phyloP scores from a whole-genome alignment of 2,113 vertebrate genomes.

The Onychostoma macrolepis region DNA sequence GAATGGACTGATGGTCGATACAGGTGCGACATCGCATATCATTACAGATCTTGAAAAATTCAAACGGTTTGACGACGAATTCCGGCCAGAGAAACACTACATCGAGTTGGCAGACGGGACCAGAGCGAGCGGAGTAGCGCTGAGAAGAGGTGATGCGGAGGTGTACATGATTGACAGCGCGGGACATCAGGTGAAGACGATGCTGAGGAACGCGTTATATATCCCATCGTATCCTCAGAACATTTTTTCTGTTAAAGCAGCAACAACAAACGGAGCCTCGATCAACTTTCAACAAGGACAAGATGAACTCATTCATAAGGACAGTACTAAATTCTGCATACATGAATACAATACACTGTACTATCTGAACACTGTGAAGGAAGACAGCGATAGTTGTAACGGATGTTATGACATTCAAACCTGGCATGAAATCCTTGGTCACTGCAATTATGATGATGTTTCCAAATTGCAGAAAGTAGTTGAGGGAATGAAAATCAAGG shows the following conservation, averaged over 20 bases:
- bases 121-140: background rate
- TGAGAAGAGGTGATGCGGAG: background rate
- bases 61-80: background rate
- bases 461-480: constrained; percentile 24
- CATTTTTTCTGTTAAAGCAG: constrained; percentile 18
- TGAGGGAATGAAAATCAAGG: constrained; percentile 17
- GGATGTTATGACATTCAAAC: constrained; percentile 39
- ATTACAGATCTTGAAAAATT: background rate
- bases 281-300: background rate
- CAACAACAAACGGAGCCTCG: background rate
- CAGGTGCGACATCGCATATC: too few species aligned
- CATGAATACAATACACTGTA: background rate
- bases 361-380: background rate
- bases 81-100: background rate
- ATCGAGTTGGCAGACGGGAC: background rate
- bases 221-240: constrained; percentile 5
- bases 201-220: background rate
- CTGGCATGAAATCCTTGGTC: constrained; percentile 28
- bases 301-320: background rate
- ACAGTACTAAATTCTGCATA: background rate
- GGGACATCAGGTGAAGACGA: background rate
- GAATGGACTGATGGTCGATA: too few species aligned
- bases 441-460: constrained; percentile 33
- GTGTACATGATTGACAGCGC: background rate
- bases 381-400: background rate